These are phyloP conservation scores for Chascanopsetta lugubris DNA, from an alignment of 2,113 vertebrate genomes.

Conservation along the genomic window DNA sequence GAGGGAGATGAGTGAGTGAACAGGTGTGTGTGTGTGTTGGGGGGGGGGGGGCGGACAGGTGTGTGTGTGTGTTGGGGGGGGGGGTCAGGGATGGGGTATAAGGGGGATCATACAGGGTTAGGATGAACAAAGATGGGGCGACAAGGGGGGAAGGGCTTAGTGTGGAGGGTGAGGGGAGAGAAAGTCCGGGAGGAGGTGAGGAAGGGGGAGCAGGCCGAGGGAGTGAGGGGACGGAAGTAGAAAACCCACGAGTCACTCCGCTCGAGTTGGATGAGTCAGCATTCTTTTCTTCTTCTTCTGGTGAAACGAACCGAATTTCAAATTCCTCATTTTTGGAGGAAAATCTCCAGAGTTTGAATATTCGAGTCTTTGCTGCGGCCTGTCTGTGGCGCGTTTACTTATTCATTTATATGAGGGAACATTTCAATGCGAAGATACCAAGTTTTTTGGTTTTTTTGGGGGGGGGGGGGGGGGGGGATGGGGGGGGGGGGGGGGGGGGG, in stretches of 20 bases:
- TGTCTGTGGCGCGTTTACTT: neutral
- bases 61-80: slow-evolving; percentile 38
- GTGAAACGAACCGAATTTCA: too few relatives aligned
- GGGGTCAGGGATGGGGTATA: slow-evolving; percentile 36
- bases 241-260: slow-evolving; percentile 52
- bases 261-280: slow-evolving; percentile 18
- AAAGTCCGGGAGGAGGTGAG: slow-evolving; percentile 12
- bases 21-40: slow-evolving; percentile 37
- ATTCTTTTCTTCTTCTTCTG: neutral
- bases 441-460: too few relatives aligned
- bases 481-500: neutral
- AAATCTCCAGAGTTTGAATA: neutral
- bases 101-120: slow-evolving; percentile 8
- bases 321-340: too few relatives aligned
- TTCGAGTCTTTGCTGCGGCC: neutral
- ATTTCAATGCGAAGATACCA: too few relatives aligned
- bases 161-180: neutral
- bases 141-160: neutral
- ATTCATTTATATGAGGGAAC: too few relatives aligned
- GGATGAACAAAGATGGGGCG: neutral
- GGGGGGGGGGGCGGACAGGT: slow-evolving; percentile 24
- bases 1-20: slow-evolving; percentile 19
- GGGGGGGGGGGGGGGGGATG: neutral
- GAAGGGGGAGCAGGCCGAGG: slow-evolving; percentile 17
- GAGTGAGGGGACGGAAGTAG: slow-evolving; percentile 28